These are phyloP conservation scores for Lapara coniferarum DNA, from an alignment of 2,888 invertebrate species.

Conservation along the genomic window DNA sequence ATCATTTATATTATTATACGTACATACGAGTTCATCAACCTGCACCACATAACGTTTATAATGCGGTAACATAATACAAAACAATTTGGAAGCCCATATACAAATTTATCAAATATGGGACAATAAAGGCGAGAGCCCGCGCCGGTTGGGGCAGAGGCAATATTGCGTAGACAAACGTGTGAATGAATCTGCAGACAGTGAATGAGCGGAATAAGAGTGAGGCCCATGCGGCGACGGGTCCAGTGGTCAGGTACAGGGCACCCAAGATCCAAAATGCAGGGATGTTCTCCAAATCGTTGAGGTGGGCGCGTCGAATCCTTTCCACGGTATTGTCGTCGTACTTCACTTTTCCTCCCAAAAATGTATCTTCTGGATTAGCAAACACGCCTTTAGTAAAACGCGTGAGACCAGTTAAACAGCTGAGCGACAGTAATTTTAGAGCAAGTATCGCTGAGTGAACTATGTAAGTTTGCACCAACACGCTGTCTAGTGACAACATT, in stretches of 20 bases:
- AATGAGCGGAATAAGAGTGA: constrained; percentile 76
- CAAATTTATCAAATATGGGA: constrained; percentile 56
- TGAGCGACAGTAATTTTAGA: constrained; percentile 58
- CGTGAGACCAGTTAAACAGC: constrained; percentile 52
- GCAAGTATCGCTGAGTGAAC: constrained; percentile 66
- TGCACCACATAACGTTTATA: constrained; percentile 37
- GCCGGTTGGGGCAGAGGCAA: constrained; percentile 84
- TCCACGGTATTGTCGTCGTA: constrained; percentile 65
- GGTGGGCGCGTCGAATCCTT: constrained; percentile 82
- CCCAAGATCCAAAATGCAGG: constrained; percentile 85
- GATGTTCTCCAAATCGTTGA: constrained; percentile 89
- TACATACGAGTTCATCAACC: background rate
- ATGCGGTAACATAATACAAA: constrained; percentile 52
- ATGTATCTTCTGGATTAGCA: constrained; percentile 67
- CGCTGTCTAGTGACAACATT: constrained; percentile 56
- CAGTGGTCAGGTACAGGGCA: constrained; percentile 84
- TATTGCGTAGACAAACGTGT: constrained; percentile 86
- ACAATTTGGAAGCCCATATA: constrained; percentile 69
- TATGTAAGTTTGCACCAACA: constrained; percentile 66
- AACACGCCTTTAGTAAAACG: constrained; percentile 57
- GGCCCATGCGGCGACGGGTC: constrained; percentile 73
- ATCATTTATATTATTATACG: background rate
- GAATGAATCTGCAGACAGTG: constrained; percentile 81
- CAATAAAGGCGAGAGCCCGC: constrained; percentile 60
- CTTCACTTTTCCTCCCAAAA: constrained; percentile 60